Conservation (phyloP, 53 echinoderm and acorn worm genomes). For the Echinarachnius parma region DNA sequence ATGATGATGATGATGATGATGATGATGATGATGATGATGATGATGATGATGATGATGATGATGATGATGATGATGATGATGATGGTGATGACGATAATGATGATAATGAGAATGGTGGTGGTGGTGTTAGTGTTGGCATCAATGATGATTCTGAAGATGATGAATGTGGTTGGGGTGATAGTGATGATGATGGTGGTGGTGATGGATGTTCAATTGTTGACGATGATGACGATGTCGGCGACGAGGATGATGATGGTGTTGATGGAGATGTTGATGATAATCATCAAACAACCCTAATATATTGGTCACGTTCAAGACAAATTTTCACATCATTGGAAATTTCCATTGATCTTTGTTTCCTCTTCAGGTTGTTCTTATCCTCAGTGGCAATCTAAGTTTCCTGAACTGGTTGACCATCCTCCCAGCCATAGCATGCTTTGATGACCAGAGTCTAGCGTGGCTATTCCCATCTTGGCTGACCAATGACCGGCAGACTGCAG, state of each 20-base stretch:
- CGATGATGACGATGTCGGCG: no score
- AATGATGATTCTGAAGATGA: no score
- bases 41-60: slow-evolving; percentile 34
- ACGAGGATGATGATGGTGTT: no score
- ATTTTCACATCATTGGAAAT: no score
- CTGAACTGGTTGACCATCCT: slow-evolving; percentile 98
- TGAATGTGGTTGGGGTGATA: no score
- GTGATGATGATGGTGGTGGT: no score
- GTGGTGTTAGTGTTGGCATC: not conserved
- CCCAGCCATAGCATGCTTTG: slow-evolving; percentile 84
- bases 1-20: slow-evolving; percentile 28
- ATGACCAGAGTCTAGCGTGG: slow-evolving; percentile 77
- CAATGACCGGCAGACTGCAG: slow-evolving; percentile 43
- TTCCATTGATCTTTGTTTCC: no score
- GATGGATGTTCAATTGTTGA: no score
- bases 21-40: slow-evolving; percentile 32
- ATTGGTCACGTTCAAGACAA: no score
- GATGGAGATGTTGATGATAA: no score
- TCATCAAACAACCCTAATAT: no score
- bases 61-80: slow-evolving; percentile 30
- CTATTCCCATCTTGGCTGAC: slow-evolving; percentile 62
- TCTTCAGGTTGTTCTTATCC: slow-evolving; percentile 85
- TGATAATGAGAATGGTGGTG: slow-evolving; percentile 16
- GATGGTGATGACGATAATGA: slow-evolving; percentile 29
- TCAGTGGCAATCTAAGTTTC: slow-evolving; percentile 98